These are phyloP conservation scores for Chalcosyrphus nemorum DNA, from an alignment of 2,888 invertebrate genomes.

Conservation along the genomic window DNA sequence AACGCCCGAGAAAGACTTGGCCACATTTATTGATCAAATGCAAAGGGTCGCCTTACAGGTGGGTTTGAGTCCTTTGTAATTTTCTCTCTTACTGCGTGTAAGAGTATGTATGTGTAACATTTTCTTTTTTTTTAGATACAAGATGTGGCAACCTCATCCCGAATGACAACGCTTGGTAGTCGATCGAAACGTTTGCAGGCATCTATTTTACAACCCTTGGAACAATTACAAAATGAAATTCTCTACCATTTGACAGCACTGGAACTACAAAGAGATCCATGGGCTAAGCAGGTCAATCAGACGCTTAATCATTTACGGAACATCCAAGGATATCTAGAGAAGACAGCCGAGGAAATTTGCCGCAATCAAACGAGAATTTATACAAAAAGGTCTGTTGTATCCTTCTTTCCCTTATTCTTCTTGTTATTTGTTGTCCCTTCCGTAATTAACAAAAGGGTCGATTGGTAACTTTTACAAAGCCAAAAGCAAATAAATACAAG, in stretches of 20 bases:
- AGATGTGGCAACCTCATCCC: slow-evolving; percentile 87
- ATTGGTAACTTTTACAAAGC: background rate
- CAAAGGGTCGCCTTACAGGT: slow-evolving; percentile 82
- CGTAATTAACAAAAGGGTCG: slow-evolving; percentile 36
- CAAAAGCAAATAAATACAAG: background rate
- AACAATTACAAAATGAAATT: slow-evolving; percentile 87
- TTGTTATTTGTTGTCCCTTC: slow-evolving; percentile 6
- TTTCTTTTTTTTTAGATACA: slow-evolving; percentile 84
- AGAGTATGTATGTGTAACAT: too few relatives aligned
- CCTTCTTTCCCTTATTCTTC: background rate
- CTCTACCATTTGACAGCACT: slow-evolving; percentile 90
- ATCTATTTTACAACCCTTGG: slow-evolving; percentile 86
- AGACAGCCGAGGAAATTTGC: slow-evolving; percentile 87
- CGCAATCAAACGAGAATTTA: slow-evolving; percentile 84
- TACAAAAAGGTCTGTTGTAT: slow-evolving; percentile 78
- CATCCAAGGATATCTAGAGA: slow-evolving; percentile 90
- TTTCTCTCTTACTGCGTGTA: too few relatives aligned
- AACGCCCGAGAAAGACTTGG: slow-evolving; percentile 82
- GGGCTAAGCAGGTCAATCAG: slow-evolving; percentile 87
- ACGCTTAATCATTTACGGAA: slow-evolving; percentile 89
- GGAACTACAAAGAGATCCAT: slow-evolving; percentile 88
- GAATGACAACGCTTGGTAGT: slow-evolving; percentile 87
- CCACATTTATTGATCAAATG: slow-evolving; percentile 82
- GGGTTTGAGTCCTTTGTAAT: slow-evolving; percentile 50
- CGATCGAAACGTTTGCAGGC: slow-evolving; percentile 86